Evolutionary conservation across 2,797 vertebrate species (phyloP), one percentile per base, ranked within the genome.

Genomic region (Acanthopagrus latus): DNA sequence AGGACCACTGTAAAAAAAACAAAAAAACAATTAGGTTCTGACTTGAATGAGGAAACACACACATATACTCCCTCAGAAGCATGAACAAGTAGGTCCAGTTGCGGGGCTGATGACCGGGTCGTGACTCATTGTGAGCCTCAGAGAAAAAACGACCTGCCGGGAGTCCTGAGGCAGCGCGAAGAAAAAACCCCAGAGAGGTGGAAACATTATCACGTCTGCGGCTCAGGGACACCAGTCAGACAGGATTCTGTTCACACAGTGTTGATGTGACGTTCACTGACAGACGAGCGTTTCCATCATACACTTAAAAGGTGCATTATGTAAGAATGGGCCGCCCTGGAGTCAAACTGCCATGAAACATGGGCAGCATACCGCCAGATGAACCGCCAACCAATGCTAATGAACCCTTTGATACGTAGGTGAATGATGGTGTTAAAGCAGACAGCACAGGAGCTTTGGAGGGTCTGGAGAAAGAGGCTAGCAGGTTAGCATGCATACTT

Each of bases 171-270:
- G 60, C 50, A 52, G 18, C 12, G 17, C 58, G 66, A 63, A 71
- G 78, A 74, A 79, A 3, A 33, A 33, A 33, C 33, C 6, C 6
- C 10, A 23, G 18, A 73, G 50, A 76, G 56, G 63, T 50, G 60
- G 56, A 86, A 82, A 81, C 56, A 18, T 51, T 10, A 73, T 41
- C 78, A 50, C 14, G 70, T 38, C 20, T 2, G 9, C 54, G 29
- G 55, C 73, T 80, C 29, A n/a, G 57, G 65, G 78, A 51, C 85
- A 86, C 90, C 76, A 78, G 89, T 88, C 68, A 0, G 50, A 89
- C 91, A n/a, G 59, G 88, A 89, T 91, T 59, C 70, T 80, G 60
- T 74, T 78, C 27, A 27, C 27, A 27, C 27, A 27, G 27, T 27
- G 27, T 27, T 4, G 27, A 27, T 27, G 25, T 25, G 25, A 25